Conservation (phyloP, 2,888 invertebrate species). For the Boloria selene region DNA sequence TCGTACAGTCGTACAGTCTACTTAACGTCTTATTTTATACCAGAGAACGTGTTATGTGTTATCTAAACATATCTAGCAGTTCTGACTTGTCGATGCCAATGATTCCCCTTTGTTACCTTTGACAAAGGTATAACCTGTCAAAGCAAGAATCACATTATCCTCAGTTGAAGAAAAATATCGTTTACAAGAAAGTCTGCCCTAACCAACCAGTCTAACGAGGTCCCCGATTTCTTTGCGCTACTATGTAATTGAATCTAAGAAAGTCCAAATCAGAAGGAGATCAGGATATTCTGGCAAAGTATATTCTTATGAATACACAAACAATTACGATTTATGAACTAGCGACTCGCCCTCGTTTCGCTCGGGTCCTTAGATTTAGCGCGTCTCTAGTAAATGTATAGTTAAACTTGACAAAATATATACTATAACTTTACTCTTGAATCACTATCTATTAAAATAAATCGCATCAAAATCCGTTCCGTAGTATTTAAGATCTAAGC, state of each 20-base stretch:
- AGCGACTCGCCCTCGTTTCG: no score
- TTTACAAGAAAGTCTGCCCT: slow-evolving; percentile 60
- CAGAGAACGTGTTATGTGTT: no score
- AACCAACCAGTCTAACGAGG: slow-evolving; percentile 49
- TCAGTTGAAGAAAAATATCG: slow-evolving; percentile 61
- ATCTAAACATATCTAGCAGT: slow-evolving; percentile 9
- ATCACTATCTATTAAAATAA: no score
- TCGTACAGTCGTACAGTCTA: no score
- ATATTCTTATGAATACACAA: slow-evolving; percentile 46
- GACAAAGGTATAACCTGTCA: slow-evolving; percentile 69
- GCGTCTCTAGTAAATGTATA: no score
- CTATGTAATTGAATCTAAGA: slow-evolving; percentile 15
- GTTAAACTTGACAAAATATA: no score
- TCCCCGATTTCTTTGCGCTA: slow-evolving; percentile 44
- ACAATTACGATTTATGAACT: no score
- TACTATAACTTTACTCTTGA: no score
- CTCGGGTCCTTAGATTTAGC: no score
- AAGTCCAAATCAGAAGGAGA: slow-evolving; percentile 22
- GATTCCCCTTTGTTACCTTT: slow-evolving; percentile 43
- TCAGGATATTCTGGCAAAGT: slow-evolving; percentile 48
- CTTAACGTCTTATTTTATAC: no score
- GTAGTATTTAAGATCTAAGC: no score
- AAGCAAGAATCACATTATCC: slow-evolving; percentile 61
- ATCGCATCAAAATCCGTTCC: no score
- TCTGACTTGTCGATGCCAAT: slow-evolving; percentile 21